A percentile compares a stretch with the other conserved stretches of the same genome.
phyloP scores from a whole-genome alignment of 2,113 vertebrate genomes.

The Setophaga coronata region DNA sequence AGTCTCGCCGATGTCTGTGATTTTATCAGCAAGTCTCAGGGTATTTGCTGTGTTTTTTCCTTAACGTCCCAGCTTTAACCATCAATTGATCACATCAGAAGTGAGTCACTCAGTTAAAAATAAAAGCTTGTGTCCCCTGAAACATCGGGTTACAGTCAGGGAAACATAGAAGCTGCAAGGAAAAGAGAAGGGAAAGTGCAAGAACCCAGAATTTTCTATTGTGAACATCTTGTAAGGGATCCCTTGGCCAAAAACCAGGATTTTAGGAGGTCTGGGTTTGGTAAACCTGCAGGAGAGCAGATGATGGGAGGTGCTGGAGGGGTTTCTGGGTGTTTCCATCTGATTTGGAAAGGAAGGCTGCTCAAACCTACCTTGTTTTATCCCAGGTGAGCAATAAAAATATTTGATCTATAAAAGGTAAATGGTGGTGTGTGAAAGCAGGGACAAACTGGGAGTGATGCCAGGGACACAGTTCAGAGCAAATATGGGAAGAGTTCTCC shows the following conservation, averaged over 20 bases:
- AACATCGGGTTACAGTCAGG: neutral
- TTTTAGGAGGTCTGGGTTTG: neutral
- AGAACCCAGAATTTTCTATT: neutral
- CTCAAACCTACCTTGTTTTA: neutral
- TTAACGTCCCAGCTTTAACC: neutral
- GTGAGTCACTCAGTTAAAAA: conserved; percentile 6
- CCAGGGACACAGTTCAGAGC: rapidly evolving
- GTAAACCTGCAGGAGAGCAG: neutral
- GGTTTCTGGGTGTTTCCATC: neutral
- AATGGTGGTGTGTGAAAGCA: neutral
- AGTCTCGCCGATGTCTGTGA: neutral
- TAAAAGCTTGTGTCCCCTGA: neutral
- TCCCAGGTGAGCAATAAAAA: neutral
- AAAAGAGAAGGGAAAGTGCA: neutral
- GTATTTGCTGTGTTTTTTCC: neutral
- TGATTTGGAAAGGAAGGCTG: neutral
- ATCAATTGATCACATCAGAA: neutral
- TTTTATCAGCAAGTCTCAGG: conserved; percentile 30
- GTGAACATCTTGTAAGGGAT: rapidly evolving
- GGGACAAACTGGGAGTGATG: neutral
- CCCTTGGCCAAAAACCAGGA: neutral
- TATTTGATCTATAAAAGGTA: neutral
- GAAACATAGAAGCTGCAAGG: neutral
- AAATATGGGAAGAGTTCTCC: neutral
- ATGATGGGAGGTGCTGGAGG: rapidly evolving